Base-by-base conservation (phyloP, 2,113 vertebrate genomes). In the Myotis davidii region DNA sequence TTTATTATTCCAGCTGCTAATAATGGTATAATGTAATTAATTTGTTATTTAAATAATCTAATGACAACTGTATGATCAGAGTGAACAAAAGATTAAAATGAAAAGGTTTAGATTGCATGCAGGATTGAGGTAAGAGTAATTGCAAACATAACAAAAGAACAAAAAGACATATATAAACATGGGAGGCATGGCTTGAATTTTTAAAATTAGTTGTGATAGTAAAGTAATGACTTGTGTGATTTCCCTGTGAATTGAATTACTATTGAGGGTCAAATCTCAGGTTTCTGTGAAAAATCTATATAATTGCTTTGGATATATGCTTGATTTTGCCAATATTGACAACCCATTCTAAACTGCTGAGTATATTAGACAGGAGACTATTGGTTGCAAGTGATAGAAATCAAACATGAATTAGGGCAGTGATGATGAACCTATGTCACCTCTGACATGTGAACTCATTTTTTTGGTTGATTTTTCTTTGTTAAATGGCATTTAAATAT, bases 281-380 rank as follows among this genome's bases (percentile, higher is more conserved):
- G 6, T 92, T 92, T 95, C 88, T 23, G 12, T 88, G 42, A 37
- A 59, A 90, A 89, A 69, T 82, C 14, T 74, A 5, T 59, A n/a
- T 37, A 91, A 67, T 39, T 59, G 17, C 25, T 86, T 86, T 32
- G 61, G 34, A 67, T 48, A 39, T 86, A 48, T 72, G 54, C 25
- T 76, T 67, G 21, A 32, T 91, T 91, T 85, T 54, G 1, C 37
- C 37, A 65, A 23, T 85, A 85, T 42, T 81, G n/a, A 45, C 17
- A 70, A 52, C 21, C 3, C 12, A 3, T 45, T 84, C n/a, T 86
- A 70, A 81, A 64, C 7, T 78, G 13, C 23, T 64, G 32, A 90
- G 12, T 27, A 16, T 85, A 32, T 50, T 76, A 65, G 64, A 59
- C 1, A 72, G 9, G 16, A 16, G 50, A 48, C 1, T 61, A 64